Base-by-base conservation (phyloP, 2,113 vertebrate genomes). In the Accipiter cooperii region DNA sequence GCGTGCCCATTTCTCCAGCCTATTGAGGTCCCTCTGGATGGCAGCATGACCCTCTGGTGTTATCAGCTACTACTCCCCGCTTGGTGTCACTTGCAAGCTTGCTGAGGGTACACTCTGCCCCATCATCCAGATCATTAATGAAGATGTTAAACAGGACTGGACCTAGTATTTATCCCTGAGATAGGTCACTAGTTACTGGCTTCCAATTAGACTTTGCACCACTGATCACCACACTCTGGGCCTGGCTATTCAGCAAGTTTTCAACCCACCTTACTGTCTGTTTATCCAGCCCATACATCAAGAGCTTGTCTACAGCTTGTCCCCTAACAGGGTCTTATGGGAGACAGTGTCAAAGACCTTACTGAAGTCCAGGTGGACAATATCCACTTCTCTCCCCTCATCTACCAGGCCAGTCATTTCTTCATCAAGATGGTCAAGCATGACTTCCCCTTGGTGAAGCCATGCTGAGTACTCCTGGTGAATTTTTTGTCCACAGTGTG, bases 291-390 rank as follows among this genome's bases (percentile, higher is more conserved):
- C 17, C 4, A 28, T 14, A 15, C 10, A 47, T 65, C 25, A 22
- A 47, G 21, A 66, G 7, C 22, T 88, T 84, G 11, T 65, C n/a
- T 66, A n/a, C 40, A 75, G 38, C 16, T 74, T 94, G n/a, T 68
- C 4, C 29, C 49, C 4, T 47, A 70, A 22, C 0, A 4, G n/a
- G 17, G n/a, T 52, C 54, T 73, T 73, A 18, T 0, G 3, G 12
- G n/a, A 77, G 28, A 55, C 14, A 44, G 33, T 21, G 24, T 73
- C 38, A 26, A 57, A 33, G 33, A 8, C 25, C 69, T 84, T 85
- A 15, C 33, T 74, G 26, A 78, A 61, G 34, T 65, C 54, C 38
- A 42, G 6, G 11, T n/a, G 54, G 42, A n/a, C 44, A 71, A 13
- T 20, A 71, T 44, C 29, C 13, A 21, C 13, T 44, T 20, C 15